A percentile compares a stretch with the other conserved stretches of the same genome.
Evolutionary conservation across 2,113 vertebrate genomes (phyloP).

Genomic region (Brachypteracias leptosomus): DNA sequence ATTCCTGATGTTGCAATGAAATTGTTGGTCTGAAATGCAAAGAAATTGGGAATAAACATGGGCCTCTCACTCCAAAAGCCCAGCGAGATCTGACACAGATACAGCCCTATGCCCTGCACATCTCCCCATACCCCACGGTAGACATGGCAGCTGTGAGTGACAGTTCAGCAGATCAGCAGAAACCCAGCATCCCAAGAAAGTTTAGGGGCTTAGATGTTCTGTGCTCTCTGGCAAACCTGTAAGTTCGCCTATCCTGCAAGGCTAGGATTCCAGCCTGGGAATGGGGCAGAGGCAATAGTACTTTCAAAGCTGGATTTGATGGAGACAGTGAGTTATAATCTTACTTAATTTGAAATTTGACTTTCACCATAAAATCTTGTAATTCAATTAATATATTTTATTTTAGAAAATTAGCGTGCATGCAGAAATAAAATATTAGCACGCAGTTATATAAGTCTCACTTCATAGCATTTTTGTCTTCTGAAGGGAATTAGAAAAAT

Average conservation of each 20-base stretch:
- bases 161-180: background rate
- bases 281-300: background rate
- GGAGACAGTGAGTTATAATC: background rate
- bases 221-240: background rate
- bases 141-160: background rate
- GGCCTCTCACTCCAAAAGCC: background rate
- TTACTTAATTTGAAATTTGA: background rate
- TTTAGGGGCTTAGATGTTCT: background rate
- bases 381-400: background rate
- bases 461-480: background rate
- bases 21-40: background rate
- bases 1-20: background rate
- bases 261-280: background rate
- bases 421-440: background rate
- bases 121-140: rapidly evolving
- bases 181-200: background rate
- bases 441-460: background rate
- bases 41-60: background rate
- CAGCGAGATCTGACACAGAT: background rate
- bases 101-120: background rate
- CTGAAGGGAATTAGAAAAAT: background rate
- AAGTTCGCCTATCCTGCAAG: background rate
- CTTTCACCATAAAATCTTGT: background rate
- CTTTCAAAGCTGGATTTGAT: background rate
- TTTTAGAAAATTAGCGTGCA: background rate